Percentiles rank a stretch among this genome's conserved stretches.
phyloP scores from a whole-genome alignment of 1,140 invertebrate genomes.

The Frieseomelitta varia region DNA sequence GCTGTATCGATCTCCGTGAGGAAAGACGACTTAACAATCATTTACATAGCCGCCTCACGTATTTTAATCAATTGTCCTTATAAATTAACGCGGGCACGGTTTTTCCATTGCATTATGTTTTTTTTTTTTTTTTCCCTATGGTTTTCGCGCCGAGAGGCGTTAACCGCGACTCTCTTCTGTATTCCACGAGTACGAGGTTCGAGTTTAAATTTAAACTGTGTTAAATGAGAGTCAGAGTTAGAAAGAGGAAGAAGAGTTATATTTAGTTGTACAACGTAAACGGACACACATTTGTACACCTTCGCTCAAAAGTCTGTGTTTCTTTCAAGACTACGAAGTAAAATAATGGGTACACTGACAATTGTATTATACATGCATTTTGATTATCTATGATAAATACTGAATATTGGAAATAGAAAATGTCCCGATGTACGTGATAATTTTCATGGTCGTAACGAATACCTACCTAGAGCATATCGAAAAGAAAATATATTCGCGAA shows the following conservation, averaged over 20 bases:
- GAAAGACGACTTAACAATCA: not conserved
- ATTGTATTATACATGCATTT: too few species aligned
- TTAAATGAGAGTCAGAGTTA: not conserved
- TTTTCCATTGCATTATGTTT: not conserved
- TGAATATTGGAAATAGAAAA: too few species aligned
- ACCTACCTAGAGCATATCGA: not conserved
- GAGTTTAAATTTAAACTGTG: not conserved
- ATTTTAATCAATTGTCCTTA: slow-evolving; percentile 5
- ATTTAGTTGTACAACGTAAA: not conserved
- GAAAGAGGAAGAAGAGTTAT: too few species aligned
- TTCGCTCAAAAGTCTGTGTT: too few species aligned
- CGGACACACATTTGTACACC: too few species aligned
- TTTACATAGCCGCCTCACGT: not conserved
- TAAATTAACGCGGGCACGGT: slow-evolving; percentile 11
- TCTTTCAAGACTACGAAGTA: too few species aligned
- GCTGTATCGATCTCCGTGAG: not conserved
- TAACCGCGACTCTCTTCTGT: not conserved
- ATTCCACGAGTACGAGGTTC: too few species aligned
- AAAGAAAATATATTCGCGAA: not conserved
- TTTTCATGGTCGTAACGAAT: not conserved
- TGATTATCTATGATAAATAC: too few species aligned
- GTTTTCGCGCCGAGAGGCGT: not conserved
- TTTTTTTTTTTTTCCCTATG: too few species aligned
- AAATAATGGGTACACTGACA: too few species aligned
- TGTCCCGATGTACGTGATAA: not conserved